Evolutionary conservation across 2,797 vertebrate genomes (phyloP).

Genomic region (Enteromius afrohamiltoni): DNA sequence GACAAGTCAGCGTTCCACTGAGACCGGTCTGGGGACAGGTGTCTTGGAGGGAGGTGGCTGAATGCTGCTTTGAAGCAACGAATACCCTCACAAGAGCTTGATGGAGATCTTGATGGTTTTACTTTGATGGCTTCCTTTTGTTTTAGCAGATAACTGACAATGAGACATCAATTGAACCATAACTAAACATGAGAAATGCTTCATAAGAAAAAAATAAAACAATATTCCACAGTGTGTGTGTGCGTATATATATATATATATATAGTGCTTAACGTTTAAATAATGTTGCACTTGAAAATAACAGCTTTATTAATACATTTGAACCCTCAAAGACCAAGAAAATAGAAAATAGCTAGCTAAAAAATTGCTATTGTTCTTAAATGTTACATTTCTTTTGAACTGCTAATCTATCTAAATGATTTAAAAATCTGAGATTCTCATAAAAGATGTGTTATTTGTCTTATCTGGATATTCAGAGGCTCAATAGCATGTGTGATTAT

Average conservation of each 20-base stretch:
- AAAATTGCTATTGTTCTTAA: too few relatives aligned
- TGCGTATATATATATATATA: too few relatives aligned
- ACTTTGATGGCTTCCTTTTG: slow-evolving; percentile 8
- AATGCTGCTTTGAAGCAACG: slow-evolving; percentile 3
- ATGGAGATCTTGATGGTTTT: slow-evolving; percentile 11
- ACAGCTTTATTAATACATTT: background rate
- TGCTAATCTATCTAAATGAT: too few relatives aligned
- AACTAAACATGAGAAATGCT: slow-evolving; percentile 10
- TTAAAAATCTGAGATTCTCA: too few relatives aligned
- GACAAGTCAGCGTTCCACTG: slow-evolving; percentile 58
- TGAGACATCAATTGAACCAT: background rate
- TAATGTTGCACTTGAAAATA: background rate
- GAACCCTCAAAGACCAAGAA: too few relatives aligned
- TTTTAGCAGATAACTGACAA: slow-evolving; percentile 17
- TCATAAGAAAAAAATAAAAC: background rate
- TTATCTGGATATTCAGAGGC: too few relatives aligned
- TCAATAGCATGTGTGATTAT: too few relatives aligned
- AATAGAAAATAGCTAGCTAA: too few relatives aligned
- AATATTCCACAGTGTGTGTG: too few relatives aligned
- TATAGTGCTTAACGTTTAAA: background rate
- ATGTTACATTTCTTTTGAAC: too few relatives aligned
- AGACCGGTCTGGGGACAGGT: slow-evolving; percentile 4
- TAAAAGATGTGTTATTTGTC: too few relatives aligned
- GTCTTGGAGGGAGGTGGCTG: slow-evolving; percentile 11
- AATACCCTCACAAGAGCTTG: slow-evolving; percentile 20